Evolutionary conservation across 1,140 invertebrate genomes (phyloP).

Genomic region (Macrostomum lignano): DNA sequence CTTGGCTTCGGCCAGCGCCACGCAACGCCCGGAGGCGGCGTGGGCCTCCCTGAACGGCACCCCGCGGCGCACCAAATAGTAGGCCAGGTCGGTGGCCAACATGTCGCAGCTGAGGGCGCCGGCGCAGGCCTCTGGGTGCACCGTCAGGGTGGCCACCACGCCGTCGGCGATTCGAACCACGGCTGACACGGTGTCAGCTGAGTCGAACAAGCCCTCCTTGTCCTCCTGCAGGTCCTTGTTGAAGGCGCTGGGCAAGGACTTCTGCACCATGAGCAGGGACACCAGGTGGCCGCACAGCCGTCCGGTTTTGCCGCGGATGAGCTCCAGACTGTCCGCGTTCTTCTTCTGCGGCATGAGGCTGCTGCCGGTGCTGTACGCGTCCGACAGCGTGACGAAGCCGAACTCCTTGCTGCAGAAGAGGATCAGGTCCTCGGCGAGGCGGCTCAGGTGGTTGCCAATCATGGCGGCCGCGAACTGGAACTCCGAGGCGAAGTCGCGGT

Average conservation of each 20-base stretch:
- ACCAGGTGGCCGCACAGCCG: constrained; percentile 28
- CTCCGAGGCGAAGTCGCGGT: constrained; percentile 34
- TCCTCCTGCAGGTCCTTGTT: too few species aligned
- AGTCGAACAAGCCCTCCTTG: too few species aligned
- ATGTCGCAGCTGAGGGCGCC: constrained; percentile 39
- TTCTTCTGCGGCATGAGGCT: constrained; percentile 60
- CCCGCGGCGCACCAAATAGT: constrained; percentile 46
- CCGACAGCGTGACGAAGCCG: constrained; percentile 39
- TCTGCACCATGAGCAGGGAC: too few species aligned
- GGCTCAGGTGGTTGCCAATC: constrained; percentile 36
- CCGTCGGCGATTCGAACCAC: too few species aligned
- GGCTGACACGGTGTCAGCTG: too few species aligned
- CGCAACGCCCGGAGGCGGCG: constrained; percentile 37
- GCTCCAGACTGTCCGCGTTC: constrained; percentile 49
- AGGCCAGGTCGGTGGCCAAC: constrained; percentile 50
- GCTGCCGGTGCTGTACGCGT: constrained; percentile 46
- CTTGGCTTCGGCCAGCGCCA: constrained; percentile 30
- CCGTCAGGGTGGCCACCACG: too few species aligned
- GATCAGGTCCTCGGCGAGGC: constrained; percentile 48
- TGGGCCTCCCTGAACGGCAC: constrained; percentile 48
- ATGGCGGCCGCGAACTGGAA: constrained; percentile 34
- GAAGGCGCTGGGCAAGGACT: too few species aligned
- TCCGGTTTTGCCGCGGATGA: constrained; percentile 40
- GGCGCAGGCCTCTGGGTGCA: too few species aligned
- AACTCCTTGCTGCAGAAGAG: constrained; percentile 48